Base-by-base conservation (phyloP, 1,140 invertebrate genomes). In the Drosophila prosaltans region DNA sequence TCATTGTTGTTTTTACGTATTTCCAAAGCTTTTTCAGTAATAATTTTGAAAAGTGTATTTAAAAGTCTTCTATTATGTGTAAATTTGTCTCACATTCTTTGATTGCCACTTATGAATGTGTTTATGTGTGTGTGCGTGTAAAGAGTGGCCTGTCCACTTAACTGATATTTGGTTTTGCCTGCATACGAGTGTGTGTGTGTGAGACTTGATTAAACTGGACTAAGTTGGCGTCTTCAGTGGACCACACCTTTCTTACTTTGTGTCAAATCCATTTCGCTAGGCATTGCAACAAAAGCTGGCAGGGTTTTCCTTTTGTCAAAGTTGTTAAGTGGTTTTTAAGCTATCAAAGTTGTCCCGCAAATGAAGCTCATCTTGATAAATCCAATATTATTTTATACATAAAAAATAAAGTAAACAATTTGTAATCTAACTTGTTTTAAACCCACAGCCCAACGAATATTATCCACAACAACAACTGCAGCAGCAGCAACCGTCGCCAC, bases 71-170 rank as follows among this genome's bases (percentile, higher is more conserved):
- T 32, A 8, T 26, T 45, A 11, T n/a, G 3, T 63, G 39, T 3
- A 58, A 28, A 28, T 43, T 10, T 21, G n/a, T 30, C n/a, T 36
- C 59, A 62, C 26, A 57, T 72, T 65, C 48, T 80, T 45, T 21
- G 40, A 69, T 69, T 74, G 63, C 67, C 64, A 68, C 41, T 74
- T 41, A 48, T 62, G 48, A 63, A 51, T 2, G 16, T 39, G 70
- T 24, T 11, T 36, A 2, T 45, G 16, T 7, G 61, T 55, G 61
- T 55, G 62, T 69, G 72, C 68, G 71, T 65, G 82, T 82, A 80
- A 69, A 80, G 73, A 88, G 83, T 77, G 78, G 79, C 80, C 72
- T 82, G 83, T 77, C 80, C 78, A 80, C 69, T 82, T 8, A 43
- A 62, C 30, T 36, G 61, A 68, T 60, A 69, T 67, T 51, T 30